phyloP scores from a whole-genome alignment of 2,797 vertebrate genomes.

The Perodicticus potto region DNA sequence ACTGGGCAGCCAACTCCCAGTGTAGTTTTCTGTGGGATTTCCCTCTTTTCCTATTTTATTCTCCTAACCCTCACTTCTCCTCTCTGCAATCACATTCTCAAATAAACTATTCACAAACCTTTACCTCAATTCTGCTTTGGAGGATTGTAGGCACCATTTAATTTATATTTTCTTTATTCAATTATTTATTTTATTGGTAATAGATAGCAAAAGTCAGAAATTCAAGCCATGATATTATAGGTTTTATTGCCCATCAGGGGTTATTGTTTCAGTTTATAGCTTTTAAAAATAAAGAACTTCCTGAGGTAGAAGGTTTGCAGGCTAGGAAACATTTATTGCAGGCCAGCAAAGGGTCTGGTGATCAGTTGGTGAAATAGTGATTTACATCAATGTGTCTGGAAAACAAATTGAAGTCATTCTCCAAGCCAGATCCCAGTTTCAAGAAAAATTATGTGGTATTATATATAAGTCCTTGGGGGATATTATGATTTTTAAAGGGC shows the following conservation, averaged over 20 bases:
- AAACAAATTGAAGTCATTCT: slow-evolving; percentile 76
- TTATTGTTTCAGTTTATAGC: slow-evolving; percentile 47
- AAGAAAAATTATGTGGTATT: slow-evolving; percentile 57
- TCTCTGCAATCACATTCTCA: not conserved
- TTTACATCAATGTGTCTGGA: slow-evolving; percentile 72
- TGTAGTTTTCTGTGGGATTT: not conserved
- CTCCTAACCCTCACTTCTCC: not conserved
- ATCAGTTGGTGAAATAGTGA: slow-evolving; percentile 58
- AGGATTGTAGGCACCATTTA: not conserved
- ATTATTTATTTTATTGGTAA: slow-evolving; percentile 68
- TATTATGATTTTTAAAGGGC: slow-evolving; percentile 57
- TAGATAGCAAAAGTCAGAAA: slow-evolving; percentile 42
- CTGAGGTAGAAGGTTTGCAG: slow-evolving; percentile 36
- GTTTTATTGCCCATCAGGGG: slow-evolving; percentile 47
- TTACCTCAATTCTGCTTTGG: slow-evolving; percentile 1
- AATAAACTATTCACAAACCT: not conserved
- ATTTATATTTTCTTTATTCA: slow-evolving; percentile 37
- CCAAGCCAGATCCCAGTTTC: slow-evolving; percentile 36
- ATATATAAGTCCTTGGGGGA: slow-evolving; percentile 59
- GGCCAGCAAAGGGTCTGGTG: slow-evolving; percentile 46
- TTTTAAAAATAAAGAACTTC: slow-evolving; percentile 72
- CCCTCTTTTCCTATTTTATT: not conserved
- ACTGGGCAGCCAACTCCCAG: fast-evolving
- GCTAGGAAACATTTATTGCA: slow-evolving; percentile 52
- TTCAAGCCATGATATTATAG: not conserved